These are phyloP conservation scores for Artibeus jamaicensis DNA, from an alignment of 2,797 vertebrate species.

Conservation along the genomic window DNA sequence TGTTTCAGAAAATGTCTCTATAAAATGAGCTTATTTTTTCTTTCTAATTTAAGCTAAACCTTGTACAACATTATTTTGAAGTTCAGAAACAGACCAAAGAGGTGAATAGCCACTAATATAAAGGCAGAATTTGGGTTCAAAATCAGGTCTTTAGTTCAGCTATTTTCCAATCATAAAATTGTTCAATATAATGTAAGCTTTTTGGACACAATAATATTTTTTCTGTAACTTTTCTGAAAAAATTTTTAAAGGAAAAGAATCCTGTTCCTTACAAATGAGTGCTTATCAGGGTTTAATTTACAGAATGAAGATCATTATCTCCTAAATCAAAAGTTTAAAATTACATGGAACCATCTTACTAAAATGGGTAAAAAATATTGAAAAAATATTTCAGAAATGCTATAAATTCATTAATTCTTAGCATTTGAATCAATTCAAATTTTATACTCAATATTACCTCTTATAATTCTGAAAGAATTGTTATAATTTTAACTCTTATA, in stretches of 20 bases:
- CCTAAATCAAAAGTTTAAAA: conserved; percentile 64
- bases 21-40: neutral
- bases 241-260: neutral
- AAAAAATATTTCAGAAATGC: conserved; percentile 62
- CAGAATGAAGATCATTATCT: conserved; percentile 29
- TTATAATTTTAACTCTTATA: neutral
- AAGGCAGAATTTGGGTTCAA: conserved; percentile 2
- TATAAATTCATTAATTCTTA: conserved; percentile 51
- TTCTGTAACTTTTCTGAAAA: conserved; percentile 40
- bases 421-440: conserved; percentile 23
- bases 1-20: neutral
- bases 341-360: conserved; percentile 45
- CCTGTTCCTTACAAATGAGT: neutral
- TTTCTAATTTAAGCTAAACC: neutral
- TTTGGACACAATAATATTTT: neutral
- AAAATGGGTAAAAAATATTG: conserved; percentile 60
- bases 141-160: neutral
- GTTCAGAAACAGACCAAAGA: neutral
- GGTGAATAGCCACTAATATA: neutral
- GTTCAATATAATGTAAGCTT: neutral
- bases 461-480: neutral
- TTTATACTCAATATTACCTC: neutral
- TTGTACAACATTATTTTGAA: conserved; percentile 22
- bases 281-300: conserved; percentile 37
- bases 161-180: conserved; percentile 56